These are phyloP conservation scores for Coremacera marginata DNA, from an alignment of 2,888 invertebrate genomes.

Conservation along the genomic window DNA sequence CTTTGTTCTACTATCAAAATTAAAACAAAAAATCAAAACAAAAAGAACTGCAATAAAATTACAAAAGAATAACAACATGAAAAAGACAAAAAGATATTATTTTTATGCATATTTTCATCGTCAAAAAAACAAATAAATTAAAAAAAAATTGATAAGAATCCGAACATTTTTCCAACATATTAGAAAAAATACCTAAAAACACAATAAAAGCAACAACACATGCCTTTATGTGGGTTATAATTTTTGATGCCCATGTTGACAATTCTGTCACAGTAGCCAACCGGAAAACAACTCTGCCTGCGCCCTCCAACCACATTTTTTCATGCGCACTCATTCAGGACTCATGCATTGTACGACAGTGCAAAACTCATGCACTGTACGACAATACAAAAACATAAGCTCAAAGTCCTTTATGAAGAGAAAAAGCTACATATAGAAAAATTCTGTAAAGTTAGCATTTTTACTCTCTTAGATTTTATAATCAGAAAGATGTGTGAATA, in stretches of 20 bases:
- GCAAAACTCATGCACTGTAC: too few relatives aligned
- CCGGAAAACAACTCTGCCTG: too few relatives aligned
- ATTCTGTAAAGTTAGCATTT: too few relatives aligned
- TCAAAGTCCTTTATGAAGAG: too few relatives aligned
- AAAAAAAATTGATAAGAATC: slow-evolving; percentile 23
- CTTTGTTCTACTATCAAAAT: slow-evolving; percentile 15
- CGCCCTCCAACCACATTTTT: too few relatives aligned
- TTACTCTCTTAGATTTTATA: not conserved
- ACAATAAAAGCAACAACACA: not conserved
- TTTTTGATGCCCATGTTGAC: slow-evolving; percentile 7
- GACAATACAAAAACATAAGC: too few relatives aligned
- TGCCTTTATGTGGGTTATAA: not conserved
- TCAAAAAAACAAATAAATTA: not conserved
- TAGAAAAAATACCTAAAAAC: not conserved
- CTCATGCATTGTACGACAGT: too few relatives aligned
- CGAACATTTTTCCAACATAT: not conserved
- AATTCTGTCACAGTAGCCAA: not conserved
- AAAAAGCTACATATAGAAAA: too few relatives aligned
- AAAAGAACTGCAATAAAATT: not conserved
- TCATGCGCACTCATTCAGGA: too few relatives aligned
- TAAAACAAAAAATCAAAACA: not conserved
- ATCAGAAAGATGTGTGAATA: too few relatives aligned
- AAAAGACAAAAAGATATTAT: not conserved
- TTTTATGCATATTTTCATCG: slow-evolving; percentile 24
- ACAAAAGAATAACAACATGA: not conserved